Percentiles rank a stretch among this genome's conserved stretches.
Evolutionary conservation across 2,113 vertebrate species (phyloP).

Genomic region (Bostrychus sinensis): DNA sequence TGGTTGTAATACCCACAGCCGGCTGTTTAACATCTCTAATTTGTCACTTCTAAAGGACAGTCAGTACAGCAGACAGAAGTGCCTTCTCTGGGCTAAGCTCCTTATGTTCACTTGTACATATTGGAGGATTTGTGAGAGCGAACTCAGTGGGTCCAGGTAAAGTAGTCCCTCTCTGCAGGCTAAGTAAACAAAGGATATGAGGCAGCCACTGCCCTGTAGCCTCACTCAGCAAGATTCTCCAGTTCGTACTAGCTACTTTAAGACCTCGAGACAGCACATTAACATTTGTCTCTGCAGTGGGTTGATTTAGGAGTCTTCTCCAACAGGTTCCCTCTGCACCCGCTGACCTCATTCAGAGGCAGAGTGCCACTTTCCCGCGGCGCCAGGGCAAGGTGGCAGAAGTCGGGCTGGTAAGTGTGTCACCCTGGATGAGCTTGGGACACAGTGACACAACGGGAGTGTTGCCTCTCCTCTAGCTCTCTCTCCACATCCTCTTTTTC

Average conservation of each 20-base stretch:
- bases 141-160: constrained; percentile 75
- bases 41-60: constrained; percentile 76
- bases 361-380: constrained; percentile 62
- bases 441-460: constrained; percentile 67
- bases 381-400: constrained; percentile 70
- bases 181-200: constrained; percentile 78
- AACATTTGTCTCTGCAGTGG: constrained; percentile 61
- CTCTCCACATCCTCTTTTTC: constrained; percentile 43
- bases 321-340: constrained; percentile 63
- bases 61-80: constrained; percentile 68
- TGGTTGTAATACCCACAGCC: constrained; percentile 77
- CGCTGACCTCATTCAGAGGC: constrained; percentile 58
- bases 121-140: constrained; percentile 77
- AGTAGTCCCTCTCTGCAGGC: constrained; percentile 69
- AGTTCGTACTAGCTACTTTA: constrained; percentile 55
- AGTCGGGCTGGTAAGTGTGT: constrained; percentile 76
- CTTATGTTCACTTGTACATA: constrained; percentile 80
- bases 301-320: constrained; percentile 67
- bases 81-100: constrained; percentile 78
- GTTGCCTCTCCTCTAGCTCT: constrained; percentile 62
- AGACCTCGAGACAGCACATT: constrained; percentile 65
- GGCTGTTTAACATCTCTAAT: constrained; percentile 82
- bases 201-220: constrained; percentile 54
- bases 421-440: constrained; percentile 72
- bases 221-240: constrained; percentile 56